phyloP scores from a whole-genome alignment of 2,113 vertebrate species.

The Cavia porcellus region DNA sequence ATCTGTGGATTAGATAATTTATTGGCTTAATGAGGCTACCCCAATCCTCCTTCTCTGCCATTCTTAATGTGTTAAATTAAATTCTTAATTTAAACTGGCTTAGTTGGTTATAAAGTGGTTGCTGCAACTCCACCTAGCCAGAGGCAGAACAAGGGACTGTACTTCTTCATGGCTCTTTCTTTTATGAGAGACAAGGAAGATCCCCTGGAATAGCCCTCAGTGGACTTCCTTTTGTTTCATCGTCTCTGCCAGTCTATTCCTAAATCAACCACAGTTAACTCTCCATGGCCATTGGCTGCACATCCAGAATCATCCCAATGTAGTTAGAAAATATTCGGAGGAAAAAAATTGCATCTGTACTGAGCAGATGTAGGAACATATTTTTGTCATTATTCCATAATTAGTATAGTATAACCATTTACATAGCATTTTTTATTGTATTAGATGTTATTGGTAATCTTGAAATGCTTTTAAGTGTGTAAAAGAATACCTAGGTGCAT shows the following conservation, averaged over 20 bases:
- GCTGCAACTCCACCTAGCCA: neutral
- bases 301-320: neutral
- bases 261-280: neutral
- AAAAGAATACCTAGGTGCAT: neutral
- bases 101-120: neutral
- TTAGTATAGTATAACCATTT: neutral
- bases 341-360: neutral
- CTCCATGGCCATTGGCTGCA: neutral
- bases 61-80: neutral
- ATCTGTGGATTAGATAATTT: slow-evolving; percentile 5
- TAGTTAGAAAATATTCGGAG: neutral
- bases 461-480: neutral
- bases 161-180: neutral
- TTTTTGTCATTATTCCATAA: neutral
- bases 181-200: neutral
- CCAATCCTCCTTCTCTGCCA: neutral
- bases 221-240: neutral
- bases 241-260: neutral
- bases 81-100: neutral
- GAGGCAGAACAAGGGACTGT: neutral
- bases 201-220: neutral
- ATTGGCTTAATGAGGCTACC: neutral
- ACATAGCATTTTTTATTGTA: neutral
- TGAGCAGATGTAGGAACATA: neutral
- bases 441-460: neutral